A percentile compares a stretch with the other conserved stretches of the same genome.
Evolutionary conservation across 2,888 invertebrate genomes (phyloP).

Genomic region (Lithophane socia): DNA sequence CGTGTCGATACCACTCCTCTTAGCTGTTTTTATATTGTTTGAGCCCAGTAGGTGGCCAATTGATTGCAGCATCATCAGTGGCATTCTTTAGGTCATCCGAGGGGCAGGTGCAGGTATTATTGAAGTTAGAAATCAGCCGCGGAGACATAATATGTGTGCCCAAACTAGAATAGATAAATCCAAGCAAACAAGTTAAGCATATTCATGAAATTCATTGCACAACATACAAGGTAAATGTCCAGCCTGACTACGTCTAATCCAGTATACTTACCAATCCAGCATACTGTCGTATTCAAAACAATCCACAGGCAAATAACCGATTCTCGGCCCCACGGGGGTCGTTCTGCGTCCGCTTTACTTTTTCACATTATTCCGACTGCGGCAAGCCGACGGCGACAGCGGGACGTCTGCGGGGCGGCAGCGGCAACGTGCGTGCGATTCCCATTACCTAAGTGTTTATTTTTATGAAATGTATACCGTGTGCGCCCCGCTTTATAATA

Average conservation of each 20-base stretch:
- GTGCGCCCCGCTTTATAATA: constrained; percentile 76
- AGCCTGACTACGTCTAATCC: constrained; percentile 53
- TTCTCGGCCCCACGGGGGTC: constrained; percentile 85
- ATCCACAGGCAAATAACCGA: constrained; percentile 88
- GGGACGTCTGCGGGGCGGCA: constrained; percentile 57
- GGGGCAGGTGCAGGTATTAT: too few species aligned
- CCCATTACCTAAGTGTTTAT: constrained; percentile 88
- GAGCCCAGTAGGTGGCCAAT: too few species aligned
- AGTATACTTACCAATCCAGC: constrained; percentile 71
- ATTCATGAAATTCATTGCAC: background rate
- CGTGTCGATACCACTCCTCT: too few species aligned
- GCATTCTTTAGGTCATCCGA: too few species aligned
- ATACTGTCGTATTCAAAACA: constrained; percentile 85
- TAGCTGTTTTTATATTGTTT: too few species aligned
- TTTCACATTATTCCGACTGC: constrained; percentile 80
- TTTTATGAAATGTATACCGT: constrained; percentile 83
- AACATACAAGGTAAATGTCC: background rate
- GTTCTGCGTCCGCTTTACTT: constrained; percentile 86
- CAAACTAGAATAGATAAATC: too few species aligned
- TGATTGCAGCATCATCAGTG: too few species aligned
- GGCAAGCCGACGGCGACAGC: constrained; percentile 55
- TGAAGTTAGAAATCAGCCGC: background rate
- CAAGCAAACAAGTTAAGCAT: too few species aligned
- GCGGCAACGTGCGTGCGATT: constrained; percentile 74
- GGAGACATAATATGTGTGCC: too few species aligned